A percentile compares a stretch with the other conserved stretches of the same genome.
These are phyloP conservation scores for Bombus confusus DNA, from an alignment of 1,140 invertebrate genomes.

Conservation along the genomic window DNA sequence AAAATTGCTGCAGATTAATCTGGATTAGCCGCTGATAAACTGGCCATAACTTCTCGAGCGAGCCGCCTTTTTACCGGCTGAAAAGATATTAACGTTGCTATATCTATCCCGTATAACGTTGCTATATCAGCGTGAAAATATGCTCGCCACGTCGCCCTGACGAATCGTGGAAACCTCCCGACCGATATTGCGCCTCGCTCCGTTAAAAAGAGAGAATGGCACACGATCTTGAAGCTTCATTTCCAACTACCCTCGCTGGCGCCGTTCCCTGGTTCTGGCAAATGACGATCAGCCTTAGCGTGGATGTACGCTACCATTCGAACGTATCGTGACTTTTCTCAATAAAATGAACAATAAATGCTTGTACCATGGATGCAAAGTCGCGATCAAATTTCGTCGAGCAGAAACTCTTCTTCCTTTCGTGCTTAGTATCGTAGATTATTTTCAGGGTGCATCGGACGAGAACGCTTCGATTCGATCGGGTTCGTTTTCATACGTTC, in stretches of 20 bases:
- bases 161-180: constrained; percentile 31
- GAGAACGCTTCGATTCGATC: background rate
- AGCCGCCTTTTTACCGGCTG: constrained; percentile 23
- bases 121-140: constrained; percentile 61
- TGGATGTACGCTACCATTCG: no score
- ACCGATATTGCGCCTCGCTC: constrained; percentile 18
- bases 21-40: constrained; percentile 60
- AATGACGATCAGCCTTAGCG: no score
- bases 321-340: background rate
- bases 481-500: background rate
- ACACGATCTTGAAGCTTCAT: no score
- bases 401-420: background rate
- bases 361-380: background rate
- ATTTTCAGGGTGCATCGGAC: background rate
- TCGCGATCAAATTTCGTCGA: background rate
- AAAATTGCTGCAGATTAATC: constrained; percentile 64
- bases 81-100: constrained; percentile 50
- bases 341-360: background rate
- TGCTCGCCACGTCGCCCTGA: constrained; percentile 40
- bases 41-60: constrained; percentile 57
- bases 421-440: background rate
- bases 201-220: background rate
- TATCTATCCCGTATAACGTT: constrained; percentile 21
- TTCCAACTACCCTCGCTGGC: background rate
- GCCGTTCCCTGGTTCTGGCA: no score